These are phyloP conservation scores for Athalia cordata DNA, from an alignment of 2,888 invertebrate genomes.

Conservation along the genomic window DNA sequence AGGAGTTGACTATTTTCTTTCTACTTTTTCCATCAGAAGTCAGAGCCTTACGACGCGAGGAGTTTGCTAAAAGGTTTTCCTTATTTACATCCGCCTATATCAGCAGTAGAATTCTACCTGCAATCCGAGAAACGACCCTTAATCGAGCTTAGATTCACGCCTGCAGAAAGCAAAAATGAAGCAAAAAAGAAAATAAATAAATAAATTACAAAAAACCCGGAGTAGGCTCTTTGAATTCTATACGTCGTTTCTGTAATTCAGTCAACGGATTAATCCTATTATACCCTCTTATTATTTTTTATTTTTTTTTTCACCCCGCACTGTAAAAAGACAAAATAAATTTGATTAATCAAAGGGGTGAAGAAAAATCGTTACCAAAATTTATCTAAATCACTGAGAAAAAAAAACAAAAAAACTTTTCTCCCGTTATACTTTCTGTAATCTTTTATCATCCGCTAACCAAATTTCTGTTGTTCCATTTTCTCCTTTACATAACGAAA, in stretches of 20 bases:
- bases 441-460: too few species aligned
- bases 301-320: neutral
- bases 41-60: neutral
- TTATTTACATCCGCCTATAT: slow-evolving; percentile 31
- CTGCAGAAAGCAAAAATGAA: neutral
- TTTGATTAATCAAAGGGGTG: too few species aligned
- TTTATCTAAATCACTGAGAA: too few species aligned
- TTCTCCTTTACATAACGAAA: slow-evolving; percentile 5
- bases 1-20: slow-evolving; percentile 5
- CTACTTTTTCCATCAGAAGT: neutral
- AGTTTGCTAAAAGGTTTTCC: slow-evolving; percentile 31
- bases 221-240: neutral
- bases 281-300: neutral
- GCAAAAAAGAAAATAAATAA: too few species aligned
- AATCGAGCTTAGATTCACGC: slow-evolving; percentile 26
- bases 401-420: too few species aligned
- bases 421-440: too few species aligned
- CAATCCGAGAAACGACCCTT: neutral
- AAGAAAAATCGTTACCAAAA: too few species aligned
- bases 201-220: neutral
- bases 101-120: neutral
- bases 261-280: slow-evolving; percentile 25
- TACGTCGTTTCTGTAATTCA: slow-evolving; percentile 11
- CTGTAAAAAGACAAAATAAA: too few species aligned
- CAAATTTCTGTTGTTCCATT: neutral